Conservation (phyloP, 2,888 invertebrate species). For the Oligia latruncula region DNA sequence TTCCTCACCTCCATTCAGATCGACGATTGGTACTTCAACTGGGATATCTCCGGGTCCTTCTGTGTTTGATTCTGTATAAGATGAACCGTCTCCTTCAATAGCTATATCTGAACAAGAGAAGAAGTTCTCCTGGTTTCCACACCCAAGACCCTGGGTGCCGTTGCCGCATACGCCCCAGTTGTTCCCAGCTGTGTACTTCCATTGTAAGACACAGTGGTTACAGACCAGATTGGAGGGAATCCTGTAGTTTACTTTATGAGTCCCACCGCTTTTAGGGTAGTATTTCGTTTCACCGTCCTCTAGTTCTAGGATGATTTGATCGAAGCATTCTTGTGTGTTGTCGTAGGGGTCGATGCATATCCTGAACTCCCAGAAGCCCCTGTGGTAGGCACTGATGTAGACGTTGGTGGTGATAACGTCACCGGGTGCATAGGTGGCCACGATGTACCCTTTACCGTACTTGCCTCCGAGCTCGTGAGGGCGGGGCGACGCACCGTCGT, state of each 20-base stretch:
- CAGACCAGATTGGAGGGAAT: slow-evolving; percentile 92
- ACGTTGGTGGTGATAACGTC: slow-evolving; percentile 92
- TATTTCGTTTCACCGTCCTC: slow-evolving; percentile 90
- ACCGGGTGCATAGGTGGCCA: slow-evolving; percentile 92
- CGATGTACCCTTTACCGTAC: slow-evolving; percentile 94
- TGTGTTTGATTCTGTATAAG: slow-evolving; percentile 12
- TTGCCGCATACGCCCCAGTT: slow-evolving; percentile 94
- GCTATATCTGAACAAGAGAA: slow-evolving; percentile 95
- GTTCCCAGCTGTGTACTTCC: slow-evolving; percentile 96
- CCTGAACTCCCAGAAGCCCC: slow-evolving; percentile 95
- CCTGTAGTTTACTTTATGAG: slow-evolving; percentile 92
- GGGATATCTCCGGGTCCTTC: slow-evolving; percentile 24
- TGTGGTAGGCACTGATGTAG: slow-evolving; percentile 95
- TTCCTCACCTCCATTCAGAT: slow-evolving; percentile 51
- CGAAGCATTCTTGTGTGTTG: slow-evolving; percentile 93
- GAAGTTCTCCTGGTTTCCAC: slow-evolving; percentile 96
- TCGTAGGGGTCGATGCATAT: slow-evolving; percentile 93
- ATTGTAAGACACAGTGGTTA: slow-evolving; percentile 95
- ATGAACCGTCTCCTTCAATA: slow-evolving; percentile 86
- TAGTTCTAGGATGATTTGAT: slow-evolving; percentile 91
- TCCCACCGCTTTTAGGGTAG: slow-evolving; percentile 92
- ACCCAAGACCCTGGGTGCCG: slow-evolving; percentile 94
- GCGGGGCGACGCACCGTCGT: slow-evolving; percentile 92
- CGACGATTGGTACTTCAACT: slow-evolving; percentile 30
- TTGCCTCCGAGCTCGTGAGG: slow-evolving; percentile 95